Conservation (phyloP, 1,140 invertebrate species). For the Oedothorax gibbosus region DNA sequence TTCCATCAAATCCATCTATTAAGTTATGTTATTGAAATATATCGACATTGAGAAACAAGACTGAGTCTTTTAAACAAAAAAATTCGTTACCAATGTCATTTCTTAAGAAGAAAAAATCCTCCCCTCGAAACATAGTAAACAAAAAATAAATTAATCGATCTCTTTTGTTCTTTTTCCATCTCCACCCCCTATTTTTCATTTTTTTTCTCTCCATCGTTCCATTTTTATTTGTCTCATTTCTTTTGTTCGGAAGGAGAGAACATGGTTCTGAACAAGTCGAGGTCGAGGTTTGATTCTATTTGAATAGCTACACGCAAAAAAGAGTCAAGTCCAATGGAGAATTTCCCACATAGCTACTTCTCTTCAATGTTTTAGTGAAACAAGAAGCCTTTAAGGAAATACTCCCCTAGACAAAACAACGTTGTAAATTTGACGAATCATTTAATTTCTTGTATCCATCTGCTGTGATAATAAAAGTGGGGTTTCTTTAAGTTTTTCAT, state of each 20-base stretch:
- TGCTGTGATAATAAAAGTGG: too few relatives aligned
- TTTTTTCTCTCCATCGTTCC: background rate
- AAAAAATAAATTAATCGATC: slow-evolving; percentile 46
- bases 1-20: too few relatives aligned
- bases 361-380: too few relatives aligned
- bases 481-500: too few relatives aligned
- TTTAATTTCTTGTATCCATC: too few relatives aligned
- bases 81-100: slow-evolving; percentile 36
- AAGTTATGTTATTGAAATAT: slow-evolving; percentile 38
- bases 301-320: background rate
- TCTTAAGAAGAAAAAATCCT: too few relatives aligned
- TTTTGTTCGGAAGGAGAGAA: slow-evolving; percentile 54
- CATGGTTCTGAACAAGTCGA: slow-evolving; percentile 51
- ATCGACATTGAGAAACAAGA: slow-evolving; percentile 34
- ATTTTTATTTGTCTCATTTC: slow-evolving; percentile 34
- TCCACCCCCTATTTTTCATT: background rate
- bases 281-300: slow-evolving; percentile 53
- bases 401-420: too few relatives aligned
- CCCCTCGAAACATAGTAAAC: slow-evolving; percentile 41
- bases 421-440: too few relatives aligned
- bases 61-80: slow-evolving; percentile 27
- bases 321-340: too few relatives aligned
- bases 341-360: too few relatives aligned
- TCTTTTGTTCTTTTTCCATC: background rate
- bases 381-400: too few relatives aligned